These are phyloP conservation scores for Ptilorrhoa leucosticta DNA, from an alignment of 2,113 vertebrate species.

Conservation along the genomic window DNA sequence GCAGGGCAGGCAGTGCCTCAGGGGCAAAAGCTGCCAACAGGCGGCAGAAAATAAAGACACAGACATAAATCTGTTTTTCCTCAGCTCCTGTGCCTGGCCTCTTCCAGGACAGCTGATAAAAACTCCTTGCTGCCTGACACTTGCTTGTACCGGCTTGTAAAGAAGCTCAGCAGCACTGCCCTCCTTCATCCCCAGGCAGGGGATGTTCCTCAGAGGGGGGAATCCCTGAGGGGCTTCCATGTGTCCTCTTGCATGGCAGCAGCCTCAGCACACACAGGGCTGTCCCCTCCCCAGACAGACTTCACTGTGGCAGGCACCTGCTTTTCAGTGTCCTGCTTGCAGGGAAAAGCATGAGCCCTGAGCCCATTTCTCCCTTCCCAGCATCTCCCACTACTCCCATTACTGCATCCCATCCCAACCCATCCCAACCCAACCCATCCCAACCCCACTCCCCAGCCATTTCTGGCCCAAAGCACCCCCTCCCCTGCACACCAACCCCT, in stretches of 20 bases:
- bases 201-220: neutral
- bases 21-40: neutral
- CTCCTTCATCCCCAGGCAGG: neutral
- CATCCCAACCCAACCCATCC: neutral
- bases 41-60: neutral
- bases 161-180: neutral
- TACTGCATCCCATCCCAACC: neutral
- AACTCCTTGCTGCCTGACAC: neutral
- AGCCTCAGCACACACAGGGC: neutral
- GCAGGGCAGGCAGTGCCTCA: neutral
- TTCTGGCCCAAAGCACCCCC: neutral
- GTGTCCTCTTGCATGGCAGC: neutral
- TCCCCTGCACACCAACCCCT: neutral
- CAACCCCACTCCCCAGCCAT: fast-evolving
- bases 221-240: neutral
- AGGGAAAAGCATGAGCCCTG: neutral
- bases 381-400: neutral
- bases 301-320: neutral
- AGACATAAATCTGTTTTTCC: neutral
- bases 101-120: neutral
- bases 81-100: neutral
- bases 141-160: neutral
- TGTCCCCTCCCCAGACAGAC: neutral
- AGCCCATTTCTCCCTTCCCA: neutral
- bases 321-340: neutral